A percentile compares a stretch with the other conserved stretches of the same genome.
phyloP scores from a whole-genome alignment of 2,797 vertebrate genomes.

The Natrix natrix region DNA sequence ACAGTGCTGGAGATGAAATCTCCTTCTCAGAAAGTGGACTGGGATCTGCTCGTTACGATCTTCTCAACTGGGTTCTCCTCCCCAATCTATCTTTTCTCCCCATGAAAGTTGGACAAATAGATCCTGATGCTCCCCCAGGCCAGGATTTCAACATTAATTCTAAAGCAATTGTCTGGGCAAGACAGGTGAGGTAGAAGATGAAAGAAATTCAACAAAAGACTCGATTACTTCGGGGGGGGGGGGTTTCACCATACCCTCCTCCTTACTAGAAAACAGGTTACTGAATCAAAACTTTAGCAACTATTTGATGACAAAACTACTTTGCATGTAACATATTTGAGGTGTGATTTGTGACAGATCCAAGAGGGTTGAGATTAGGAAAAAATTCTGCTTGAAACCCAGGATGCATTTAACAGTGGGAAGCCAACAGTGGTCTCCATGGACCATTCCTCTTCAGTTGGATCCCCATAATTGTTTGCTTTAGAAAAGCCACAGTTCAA shows the following conservation, averaged over 20 bases:
- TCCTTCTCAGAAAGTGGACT: background rate
- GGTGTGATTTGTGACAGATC: too few species aligned
- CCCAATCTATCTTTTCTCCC: background rate
- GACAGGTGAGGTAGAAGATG: background rate
- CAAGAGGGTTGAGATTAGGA: too few species aligned
- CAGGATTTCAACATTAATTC: background rate
- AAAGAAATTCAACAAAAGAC: background rate
- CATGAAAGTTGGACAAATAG: background rate
- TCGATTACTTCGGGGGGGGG: background rate
- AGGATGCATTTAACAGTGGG: too few species aligned
- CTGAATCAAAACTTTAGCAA: too few species aligned
- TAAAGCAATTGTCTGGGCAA: background rate
- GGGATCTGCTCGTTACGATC: background rate
- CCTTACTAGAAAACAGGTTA: too few species aligned
- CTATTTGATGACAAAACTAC: too few species aligned
- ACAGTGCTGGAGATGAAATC: too few species aligned
- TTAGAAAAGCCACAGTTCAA: background rate
- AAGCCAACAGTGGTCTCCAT: background rate
- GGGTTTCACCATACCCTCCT: too few species aligned
- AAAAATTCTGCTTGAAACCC: too few species aligned
- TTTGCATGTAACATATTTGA: too few species aligned
- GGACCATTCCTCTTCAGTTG: background rate
- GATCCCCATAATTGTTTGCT: accelerated
- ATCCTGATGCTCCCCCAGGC: background rate
- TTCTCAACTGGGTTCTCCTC: background rate